These are phyloP conservation scores for Nycticorax nycticorax DNA, from an alignment of 2,113 vertebrate species.

Conservation along the genomic window DNA sequence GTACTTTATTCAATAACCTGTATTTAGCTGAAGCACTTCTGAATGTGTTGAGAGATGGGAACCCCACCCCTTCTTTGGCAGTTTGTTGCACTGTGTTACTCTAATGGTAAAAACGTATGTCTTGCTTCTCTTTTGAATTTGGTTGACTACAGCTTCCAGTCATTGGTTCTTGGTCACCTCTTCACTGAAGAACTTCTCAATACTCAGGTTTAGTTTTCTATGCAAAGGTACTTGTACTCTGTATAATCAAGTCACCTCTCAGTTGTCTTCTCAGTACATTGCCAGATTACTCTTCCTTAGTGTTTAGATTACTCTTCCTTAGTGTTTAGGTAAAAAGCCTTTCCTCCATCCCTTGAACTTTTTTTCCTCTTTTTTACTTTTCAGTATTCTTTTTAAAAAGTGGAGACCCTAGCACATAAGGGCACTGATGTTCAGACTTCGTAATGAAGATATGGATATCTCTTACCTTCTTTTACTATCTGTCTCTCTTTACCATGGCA, in stretches of 20 bases:
- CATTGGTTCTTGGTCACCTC: not conserved
- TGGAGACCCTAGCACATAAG: not conserved
- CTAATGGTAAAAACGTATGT: not conserved
- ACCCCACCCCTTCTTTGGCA: not conserved
- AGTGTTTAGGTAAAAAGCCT: not conserved
- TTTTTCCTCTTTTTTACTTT: not conserved
- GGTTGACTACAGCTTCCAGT: not conserved
- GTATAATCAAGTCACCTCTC: not conserved
- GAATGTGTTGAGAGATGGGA: not conserved
- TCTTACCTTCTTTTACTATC: not conserved
- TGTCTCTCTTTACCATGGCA: not conserved
- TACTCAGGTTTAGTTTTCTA: not conserved
- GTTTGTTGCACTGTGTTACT: not conserved
- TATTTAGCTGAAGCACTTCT: not conserved
- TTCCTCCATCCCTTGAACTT: not conserved
- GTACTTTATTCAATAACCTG: not conserved
- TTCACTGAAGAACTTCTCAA: not conserved
- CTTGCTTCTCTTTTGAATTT: not conserved
- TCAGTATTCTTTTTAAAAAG: not conserved
- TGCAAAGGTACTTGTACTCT: not conserved
- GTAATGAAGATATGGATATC: not conserved
- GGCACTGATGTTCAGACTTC: not conserved
- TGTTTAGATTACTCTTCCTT: not conserved
- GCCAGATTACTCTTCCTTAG: not conserved
- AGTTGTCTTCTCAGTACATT: not conserved